phyloP scores from a whole-genome alignment of 2,797 vertebrate species.

The Remorina albescens region DNA sequence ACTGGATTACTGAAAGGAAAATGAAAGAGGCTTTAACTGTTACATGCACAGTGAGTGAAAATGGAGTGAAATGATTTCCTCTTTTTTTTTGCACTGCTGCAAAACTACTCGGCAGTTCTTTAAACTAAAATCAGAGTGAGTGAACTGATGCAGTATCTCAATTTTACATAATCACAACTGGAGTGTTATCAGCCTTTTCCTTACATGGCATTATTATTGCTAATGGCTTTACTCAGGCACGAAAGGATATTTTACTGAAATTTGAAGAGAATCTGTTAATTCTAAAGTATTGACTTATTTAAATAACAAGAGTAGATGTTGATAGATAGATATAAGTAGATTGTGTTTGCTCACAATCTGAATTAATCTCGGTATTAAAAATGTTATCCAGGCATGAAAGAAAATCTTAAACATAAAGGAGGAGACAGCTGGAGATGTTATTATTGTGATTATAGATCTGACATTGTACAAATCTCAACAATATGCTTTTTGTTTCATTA shows the following conservation, averaged over 20 bases:
- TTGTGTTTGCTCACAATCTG: not conserved
- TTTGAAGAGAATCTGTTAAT: not conserved
- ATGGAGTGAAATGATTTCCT: constrained; percentile 41
- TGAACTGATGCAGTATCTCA: constrained; percentile 12
- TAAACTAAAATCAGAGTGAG: not conserved
- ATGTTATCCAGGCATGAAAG: not conserved
- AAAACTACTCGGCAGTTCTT: constrained; percentile 39
- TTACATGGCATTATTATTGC: not conserved
- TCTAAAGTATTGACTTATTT: too few species aligned
- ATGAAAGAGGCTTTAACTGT: constrained; percentile 64
- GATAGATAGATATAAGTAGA: too few species aligned
- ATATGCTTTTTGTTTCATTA: not conserved
- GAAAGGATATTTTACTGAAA: not conserved
- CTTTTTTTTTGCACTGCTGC: constrained; percentile 19
- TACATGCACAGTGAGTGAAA: constrained; percentile 26
- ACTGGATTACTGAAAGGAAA: constrained; percentile 69
- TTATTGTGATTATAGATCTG: not conserved
- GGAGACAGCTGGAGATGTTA: not conserved
- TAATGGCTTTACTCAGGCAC: not conserved
- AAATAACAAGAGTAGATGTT: too few species aligned
- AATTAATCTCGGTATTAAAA: not conserved
- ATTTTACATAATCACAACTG: not conserved
- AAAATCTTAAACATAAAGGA: not conserved
- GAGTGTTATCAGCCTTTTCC: not conserved
- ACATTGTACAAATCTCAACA: not conserved